phyloP scores from a whole-genome alignment of 1,140 invertebrate genomes.

The Alviniconcha marisindica region DNA sequence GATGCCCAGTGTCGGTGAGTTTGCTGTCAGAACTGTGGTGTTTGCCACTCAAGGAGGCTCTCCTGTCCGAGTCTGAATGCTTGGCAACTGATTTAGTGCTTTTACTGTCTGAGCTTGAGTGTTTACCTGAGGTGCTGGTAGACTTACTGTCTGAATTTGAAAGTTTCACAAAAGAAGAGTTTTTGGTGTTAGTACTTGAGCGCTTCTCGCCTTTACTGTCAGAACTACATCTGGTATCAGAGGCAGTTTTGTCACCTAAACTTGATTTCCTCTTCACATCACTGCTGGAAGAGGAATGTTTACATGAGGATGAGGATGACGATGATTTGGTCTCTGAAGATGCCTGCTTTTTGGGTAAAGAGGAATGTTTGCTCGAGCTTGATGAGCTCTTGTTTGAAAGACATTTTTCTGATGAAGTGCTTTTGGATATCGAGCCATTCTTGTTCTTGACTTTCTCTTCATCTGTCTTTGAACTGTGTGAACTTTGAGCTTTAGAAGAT shows the following conservation, averaged over 20 bases:
- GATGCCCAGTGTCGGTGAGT: background rate
- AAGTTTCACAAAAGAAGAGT: background rate
- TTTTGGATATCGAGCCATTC: background rate
- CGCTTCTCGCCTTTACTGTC: background rate
- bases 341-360: background rate
- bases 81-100: background rate
- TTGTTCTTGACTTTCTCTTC: constrained; percentile 5
- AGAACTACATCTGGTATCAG: background rate
- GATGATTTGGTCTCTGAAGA: background rate
- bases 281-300: background rate
- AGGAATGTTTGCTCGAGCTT: background rate
- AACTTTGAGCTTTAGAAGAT: background rate
- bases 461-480: background rate
- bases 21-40: background rate
- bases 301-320: background rate
- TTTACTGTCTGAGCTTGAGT: background rate
- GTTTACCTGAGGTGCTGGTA: background rate
- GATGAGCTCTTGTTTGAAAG: constrained; percentile 33
- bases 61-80: background rate
- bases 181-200: background rate
- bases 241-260: background rate
- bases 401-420: background rate
- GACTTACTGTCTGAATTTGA: background rate
- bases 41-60: background rate
- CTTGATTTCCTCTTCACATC: background rate